These are phyloP conservation scores for Phylloscopus whistleri DNA, from an alignment of 2,113 vertebrate species.

Conservation along the genomic window DNA sequence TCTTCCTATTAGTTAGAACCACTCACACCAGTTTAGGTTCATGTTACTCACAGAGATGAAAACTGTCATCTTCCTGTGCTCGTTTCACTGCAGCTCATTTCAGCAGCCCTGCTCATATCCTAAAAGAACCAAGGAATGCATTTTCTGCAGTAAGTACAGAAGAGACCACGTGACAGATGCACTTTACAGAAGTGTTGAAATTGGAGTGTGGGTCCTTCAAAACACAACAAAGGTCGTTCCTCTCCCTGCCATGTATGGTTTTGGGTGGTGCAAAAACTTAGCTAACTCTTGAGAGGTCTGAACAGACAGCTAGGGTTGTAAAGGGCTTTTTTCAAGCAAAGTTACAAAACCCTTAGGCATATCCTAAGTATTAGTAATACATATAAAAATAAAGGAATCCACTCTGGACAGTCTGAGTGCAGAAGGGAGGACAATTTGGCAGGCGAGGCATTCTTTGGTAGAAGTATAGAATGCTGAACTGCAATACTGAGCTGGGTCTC, in stretches of 20 bases:
- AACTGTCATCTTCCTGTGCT: background rate
- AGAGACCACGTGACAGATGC: background rate
- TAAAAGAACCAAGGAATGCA: background rate
- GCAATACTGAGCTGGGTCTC: slow-evolving; percentile 13
- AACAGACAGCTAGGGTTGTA: background rate
- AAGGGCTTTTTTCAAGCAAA: background rate
- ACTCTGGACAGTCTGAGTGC: background rate
- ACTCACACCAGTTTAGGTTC: background rate
- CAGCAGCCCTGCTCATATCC: background rate
- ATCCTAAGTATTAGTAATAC: background rate
- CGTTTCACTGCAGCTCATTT: background rate
- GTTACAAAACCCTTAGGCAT: background rate
- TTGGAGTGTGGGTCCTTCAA: background rate
- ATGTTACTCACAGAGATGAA: background rate
- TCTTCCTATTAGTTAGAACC: background rate
- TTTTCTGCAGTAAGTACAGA: background rate
- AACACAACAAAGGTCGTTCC: background rate
- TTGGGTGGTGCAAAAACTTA: background rate
- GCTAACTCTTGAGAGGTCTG: background rate
- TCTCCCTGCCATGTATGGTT: background rate
- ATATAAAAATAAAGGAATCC: background rate
- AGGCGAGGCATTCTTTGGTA: background rate
- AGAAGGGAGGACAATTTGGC: background rate
- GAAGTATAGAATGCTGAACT: background rate
- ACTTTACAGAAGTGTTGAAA: background rate